A percentile compares a stretch with the other conserved stretches of the same genome.
Evolutionary conservation across 2,888 invertebrate genomes (phyloP).

Genomic region (Conchocele bisecta): DNA sequence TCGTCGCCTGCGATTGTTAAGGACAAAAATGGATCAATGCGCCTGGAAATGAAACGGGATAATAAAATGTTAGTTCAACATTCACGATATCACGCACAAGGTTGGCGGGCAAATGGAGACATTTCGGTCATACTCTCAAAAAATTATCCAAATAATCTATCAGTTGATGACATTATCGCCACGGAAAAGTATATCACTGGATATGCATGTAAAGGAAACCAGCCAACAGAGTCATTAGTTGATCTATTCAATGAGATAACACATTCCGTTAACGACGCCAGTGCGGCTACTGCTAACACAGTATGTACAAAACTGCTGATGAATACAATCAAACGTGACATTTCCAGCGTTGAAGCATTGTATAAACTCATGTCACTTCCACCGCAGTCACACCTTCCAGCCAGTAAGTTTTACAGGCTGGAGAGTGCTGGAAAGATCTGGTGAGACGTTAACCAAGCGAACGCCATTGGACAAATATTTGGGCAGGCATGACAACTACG

Average conservation of each 20-base stretch:
- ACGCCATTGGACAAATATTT: constrained; percentile 40
- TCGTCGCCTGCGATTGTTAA: constrained; percentile 41
- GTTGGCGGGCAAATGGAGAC: constrained; percentile 56
- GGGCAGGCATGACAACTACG: background rate
- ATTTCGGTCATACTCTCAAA: constrained; percentile 57
- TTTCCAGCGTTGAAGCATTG: constrained; percentile 49
- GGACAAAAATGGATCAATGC: constrained; percentile 55
- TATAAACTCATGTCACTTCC: too few species aligned
- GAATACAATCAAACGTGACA: constrained; percentile 45
- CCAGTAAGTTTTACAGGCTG: constrained; percentile 39
- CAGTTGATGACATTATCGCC: constrained; percentile 7
- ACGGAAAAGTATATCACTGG: constrained; percentile 3
- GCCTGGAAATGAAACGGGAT: constrained; percentile 63
- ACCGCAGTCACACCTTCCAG: constrained; percentile 49
- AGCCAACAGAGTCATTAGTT: background rate
- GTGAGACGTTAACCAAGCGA: constrained; percentile 25
- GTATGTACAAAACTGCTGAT: constrained; percentile 46
- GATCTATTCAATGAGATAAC: background rate
- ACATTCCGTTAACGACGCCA: constrained; percentile 4
- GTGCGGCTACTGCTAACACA: constrained; percentile 6
- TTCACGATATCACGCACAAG: constrained; percentile 58
- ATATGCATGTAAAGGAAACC: background rate
- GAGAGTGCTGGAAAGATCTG: constrained; percentile 26
- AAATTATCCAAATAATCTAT: constrained; percentile 53
- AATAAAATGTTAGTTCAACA: constrained; percentile 61